Evolutionary conservation across 1,140 invertebrate species (phyloP), one percentile per base, ranked within the genome.

Genomic region (Teleopsis dalmanni): DNA sequence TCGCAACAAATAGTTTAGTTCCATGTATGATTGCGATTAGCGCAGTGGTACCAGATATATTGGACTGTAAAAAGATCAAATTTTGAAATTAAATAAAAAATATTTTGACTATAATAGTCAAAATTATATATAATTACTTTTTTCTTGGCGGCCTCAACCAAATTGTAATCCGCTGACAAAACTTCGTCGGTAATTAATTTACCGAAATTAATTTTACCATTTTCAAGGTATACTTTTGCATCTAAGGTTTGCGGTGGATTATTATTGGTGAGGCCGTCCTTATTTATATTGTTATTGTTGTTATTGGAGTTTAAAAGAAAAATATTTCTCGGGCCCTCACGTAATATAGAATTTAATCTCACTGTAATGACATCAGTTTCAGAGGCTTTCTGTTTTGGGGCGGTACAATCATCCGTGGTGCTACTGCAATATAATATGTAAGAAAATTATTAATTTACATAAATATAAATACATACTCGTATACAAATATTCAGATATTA

Each of bases 21-120:
- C 82, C 82, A 70, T 92, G 85, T 50, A 94, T 71, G 16, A 95
- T 69, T 26, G 91, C 92, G 52, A 97, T 84, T 13, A 98, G 73
- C 2, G 90, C 90, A 43, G 94, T 98, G 16, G 91, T 94, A n/a
- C 93, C 91, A 43, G 91, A 90, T 36, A 93, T 82, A 77, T 93
- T 88, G 9, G 62, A 64, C 63, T 70, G 22, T 23, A 48, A 36
- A n/a, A 18, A 19, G 13, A 16, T 9, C 7, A 31, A 31, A 31
- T n/a, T n/a, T n/a, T n/a, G n/a, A n/a, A n/a, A n/a, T n/a, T n/a
- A 34, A 23, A 27, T 44, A 16, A 21, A 33, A 23, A 18, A 35
- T 14, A 40, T 41, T 46, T 22, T 13, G 7, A n/a, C n/a, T n/a
- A n/a, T n/a, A n/a, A n/a, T 29, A 16, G 22, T 34, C 11, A 35